A percentile compares a stretch with the other conserved stretches of the same genome.
Conservation (phyloP, 2,888 invertebrate genomes). For the Diplolepis rosae region DNA sequence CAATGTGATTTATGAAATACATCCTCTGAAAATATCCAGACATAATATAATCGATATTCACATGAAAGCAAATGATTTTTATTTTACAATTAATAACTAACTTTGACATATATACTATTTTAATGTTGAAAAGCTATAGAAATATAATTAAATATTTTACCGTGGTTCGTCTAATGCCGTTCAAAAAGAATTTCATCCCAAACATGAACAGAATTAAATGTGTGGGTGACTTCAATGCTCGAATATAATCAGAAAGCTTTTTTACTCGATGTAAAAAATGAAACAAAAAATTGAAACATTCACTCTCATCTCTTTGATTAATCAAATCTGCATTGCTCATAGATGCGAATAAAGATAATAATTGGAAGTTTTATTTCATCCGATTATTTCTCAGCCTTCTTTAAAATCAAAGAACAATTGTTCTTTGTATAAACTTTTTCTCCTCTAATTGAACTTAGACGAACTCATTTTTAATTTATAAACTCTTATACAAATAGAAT, state of each 20-base stretch:
- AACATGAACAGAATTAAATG: slow-evolving; percentile 31
- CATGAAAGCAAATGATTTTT: neutral
- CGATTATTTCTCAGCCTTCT: slow-evolving; percentile 36
- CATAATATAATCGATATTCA: neutral
- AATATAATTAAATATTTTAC: neutral
- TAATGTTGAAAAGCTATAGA: neutral
- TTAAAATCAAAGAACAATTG: neutral
- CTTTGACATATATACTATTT: neutral
- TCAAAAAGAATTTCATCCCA: neutral
- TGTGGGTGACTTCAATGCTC: slow-evolving; percentile 35
- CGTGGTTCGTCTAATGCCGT: neutral
- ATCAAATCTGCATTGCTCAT: slow-evolving; percentile 49
- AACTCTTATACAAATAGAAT: too few species aligned
- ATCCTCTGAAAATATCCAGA: too few species aligned
- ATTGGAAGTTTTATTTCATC: slow-evolving; percentile 54
- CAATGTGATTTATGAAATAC: too few species aligned
- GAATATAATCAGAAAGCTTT: slow-evolving; percentile 46
- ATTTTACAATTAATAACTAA: neutral
- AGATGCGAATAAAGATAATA: slow-evolving; percentile 52
- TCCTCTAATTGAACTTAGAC: too few species aligned
- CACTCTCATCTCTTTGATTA: slow-evolving; percentile 55
- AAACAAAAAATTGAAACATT: slow-evolving; percentile 47
- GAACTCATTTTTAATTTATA: too few species aligned
- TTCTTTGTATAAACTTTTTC: too few species aligned
- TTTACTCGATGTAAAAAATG: slow-evolving; percentile 37